Conservation (phyloP, 2,113 vertebrate species). For the Crotalus helleri region DNA sequence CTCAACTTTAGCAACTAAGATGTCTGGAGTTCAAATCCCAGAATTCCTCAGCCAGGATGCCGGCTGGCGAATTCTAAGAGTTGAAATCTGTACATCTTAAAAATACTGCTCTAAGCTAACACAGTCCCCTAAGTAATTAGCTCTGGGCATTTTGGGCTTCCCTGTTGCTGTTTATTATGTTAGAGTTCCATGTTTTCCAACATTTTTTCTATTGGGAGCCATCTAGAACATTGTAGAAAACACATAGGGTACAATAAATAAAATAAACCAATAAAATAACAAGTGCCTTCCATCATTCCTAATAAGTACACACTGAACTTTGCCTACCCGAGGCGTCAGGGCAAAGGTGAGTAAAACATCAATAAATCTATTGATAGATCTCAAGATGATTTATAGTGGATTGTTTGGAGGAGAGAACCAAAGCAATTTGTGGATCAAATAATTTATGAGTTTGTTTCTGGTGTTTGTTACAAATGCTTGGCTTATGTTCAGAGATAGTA, state of each 20-base stretch:
- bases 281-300: background rate
- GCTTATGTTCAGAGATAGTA: background rate
- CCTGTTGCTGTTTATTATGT: background rate
- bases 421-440: background rate
- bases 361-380: background rate
- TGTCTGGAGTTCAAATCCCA: background rate
- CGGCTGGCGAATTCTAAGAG: background rate
- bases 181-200: background rate
- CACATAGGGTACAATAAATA: background rate
- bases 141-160: background rate
- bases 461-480: background rate
- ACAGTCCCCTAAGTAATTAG: background rate
- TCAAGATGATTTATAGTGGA: background rate
- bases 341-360: background rate
- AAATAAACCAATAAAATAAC: background rate
- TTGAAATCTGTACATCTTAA: background rate
- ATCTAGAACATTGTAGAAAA: background rate
- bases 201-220: background rate
- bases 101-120: background rate
- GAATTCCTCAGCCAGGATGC: background rate
- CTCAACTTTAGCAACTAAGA: background rate
- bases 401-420: background rate
- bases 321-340: background rate
- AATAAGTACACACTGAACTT: background rate
- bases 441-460: background rate